phyloP scores from a whole-genome alignment of 2,113 vertebrate genomes.

The Orthonyx spaldingii region DNA sequence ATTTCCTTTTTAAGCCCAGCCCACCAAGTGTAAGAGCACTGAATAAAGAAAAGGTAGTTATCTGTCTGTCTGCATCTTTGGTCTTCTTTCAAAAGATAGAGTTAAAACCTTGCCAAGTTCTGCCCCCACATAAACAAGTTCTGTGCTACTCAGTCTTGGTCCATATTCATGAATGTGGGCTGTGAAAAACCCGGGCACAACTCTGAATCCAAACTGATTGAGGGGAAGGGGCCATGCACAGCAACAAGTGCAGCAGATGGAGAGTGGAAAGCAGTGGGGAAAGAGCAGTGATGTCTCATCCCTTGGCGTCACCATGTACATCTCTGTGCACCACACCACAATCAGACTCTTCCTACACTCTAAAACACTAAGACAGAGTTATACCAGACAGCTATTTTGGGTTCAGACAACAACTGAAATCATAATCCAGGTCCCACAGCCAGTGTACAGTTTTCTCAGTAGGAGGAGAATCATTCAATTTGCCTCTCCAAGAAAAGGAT shows the following conservation, averaged over 20 bases:
- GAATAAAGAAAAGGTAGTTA: neutral
- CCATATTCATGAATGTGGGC: neutral
- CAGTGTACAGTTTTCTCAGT: neutral
- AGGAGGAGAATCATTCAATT: neutral
- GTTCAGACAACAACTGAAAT: neutral
- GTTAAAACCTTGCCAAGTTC: neutral
- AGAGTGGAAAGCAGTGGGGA: neutral
- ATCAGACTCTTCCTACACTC: neutral
- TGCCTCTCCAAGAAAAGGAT: neutral
- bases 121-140: neutral
- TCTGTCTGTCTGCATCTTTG: neutral
- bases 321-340: neutral
- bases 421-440: neutral
- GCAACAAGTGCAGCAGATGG: neutral
- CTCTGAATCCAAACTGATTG: neutral
- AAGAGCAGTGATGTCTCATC: neutral
- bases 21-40: neutral
- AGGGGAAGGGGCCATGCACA: neutral
- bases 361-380: neutral
- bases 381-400: neutral
- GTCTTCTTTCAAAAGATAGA: neutral
- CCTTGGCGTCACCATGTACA: neutral
- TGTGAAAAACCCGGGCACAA: neutral
- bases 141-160: neutral
- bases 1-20: neutral